Conservation (phyloP, 2,797 vertebrate species). For the Anas acuta region DNA sequence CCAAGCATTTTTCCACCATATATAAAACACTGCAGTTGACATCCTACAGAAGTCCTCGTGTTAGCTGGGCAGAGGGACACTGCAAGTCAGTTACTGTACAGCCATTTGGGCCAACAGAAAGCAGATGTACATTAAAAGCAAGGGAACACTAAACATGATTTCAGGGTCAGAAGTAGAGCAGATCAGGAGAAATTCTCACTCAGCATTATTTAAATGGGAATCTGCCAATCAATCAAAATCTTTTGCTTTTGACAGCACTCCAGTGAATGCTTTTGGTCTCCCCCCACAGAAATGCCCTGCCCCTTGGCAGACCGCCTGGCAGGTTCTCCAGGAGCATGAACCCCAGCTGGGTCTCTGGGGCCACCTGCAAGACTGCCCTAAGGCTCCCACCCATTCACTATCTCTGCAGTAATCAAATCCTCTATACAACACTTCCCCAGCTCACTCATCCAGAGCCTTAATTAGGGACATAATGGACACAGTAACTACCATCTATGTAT, state of each 20-base stretch:
- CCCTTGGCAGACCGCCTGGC: no score
- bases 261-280: not conserved
- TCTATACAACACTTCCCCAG: not conserved
- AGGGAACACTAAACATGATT: not conserved
- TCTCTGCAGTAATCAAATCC: not conserved
- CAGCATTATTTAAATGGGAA: not conserved
- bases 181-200: not conserved
- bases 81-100: not conserved
- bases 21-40: not conserved
- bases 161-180: not conserved
- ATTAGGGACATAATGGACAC: not conserved
- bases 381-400: not conserved
- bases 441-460: rapidly evolving
- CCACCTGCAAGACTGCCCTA: not conserved
- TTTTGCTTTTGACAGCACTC: not conserved
- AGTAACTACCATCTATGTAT: no score
- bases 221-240: not conserved
- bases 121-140: not conserved
- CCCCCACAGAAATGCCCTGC: not conserved
- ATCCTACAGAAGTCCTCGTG: not conserved
- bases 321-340: not conserved
- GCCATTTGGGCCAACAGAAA: not conserved
- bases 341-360: not conserved
- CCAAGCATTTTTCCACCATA: no score
- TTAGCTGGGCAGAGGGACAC: not conserved